These are phyloP conservation scores for Ceratina japonica DNA, from an alignment of 1,140 invertebrate species.

Conservation along the genomic window DNA sequence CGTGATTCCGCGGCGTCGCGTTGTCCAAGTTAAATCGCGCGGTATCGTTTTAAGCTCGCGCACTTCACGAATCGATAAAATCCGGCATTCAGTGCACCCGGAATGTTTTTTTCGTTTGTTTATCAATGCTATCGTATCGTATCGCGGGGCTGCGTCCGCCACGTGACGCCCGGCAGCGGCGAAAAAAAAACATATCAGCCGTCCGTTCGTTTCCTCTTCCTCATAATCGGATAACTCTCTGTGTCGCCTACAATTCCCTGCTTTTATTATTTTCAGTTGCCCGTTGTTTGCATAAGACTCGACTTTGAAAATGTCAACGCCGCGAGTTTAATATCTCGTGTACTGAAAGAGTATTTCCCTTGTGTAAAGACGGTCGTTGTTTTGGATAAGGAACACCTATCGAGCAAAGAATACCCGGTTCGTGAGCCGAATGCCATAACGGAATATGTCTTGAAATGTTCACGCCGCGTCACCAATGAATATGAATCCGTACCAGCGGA, in stretches of 20 bases:
- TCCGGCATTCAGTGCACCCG: not conserved
- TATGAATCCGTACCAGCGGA: not conserved
- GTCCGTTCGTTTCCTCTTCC: not conserved
- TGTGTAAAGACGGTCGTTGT: not conserved
- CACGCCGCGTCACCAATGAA: not conserved
- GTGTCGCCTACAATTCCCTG: not conserved
- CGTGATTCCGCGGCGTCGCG: not conserved
- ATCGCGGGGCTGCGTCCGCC: not conserved
- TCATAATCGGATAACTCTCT: not conserved
- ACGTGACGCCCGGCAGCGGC: not conserved
- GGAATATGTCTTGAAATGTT: not conserved
- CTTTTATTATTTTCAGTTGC: not conserved
- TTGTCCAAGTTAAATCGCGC: constrained; percentile 6
- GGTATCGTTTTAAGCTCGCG: constrained; percentile 10
- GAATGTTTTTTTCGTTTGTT: constrained; percentile 6
- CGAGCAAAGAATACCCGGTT: not conserved
- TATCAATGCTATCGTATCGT: constrained; percentile 15
- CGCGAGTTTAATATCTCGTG: not conserved
- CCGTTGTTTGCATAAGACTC: too few relatives aligned
- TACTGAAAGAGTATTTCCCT: not conserved
- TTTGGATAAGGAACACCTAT: not conserved
- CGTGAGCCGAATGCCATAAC: not conserved
- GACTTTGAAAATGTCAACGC: not conserved
- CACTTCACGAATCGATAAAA: constrained; percentile 28
- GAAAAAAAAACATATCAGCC: not conserved